Percentiles rank a stretch among this genome's conserved stretches.
These are phyloP conservation scores for Isaurus tuberculatus DNA, from an alignment of 92 coral and sea anemone genomes.

Conservation along the genomic window DNA sequence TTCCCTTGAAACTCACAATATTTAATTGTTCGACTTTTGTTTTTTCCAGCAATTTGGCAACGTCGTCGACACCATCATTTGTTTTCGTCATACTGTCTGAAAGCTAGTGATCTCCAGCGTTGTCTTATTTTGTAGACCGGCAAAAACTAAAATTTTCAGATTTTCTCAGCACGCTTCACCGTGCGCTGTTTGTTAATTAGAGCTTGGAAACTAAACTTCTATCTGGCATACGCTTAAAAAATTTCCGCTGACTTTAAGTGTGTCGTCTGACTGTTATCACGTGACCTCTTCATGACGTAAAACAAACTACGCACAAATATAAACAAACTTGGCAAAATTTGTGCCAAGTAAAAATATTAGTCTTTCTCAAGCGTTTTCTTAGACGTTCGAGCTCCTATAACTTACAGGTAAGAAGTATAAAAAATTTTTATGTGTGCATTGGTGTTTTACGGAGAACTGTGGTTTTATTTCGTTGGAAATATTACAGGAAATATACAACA, in stretches of 20 bases:
- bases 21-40: constrained; percentile 89
- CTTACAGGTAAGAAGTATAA: too few species aligned
- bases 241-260: constrained; percentile 13
- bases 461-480: too few species aligned
- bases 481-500: too few species aligned
- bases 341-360: background rate
- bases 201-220: background rate
- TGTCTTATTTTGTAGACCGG: background rate
- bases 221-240: constrained; percentile 12
- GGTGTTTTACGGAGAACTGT: too few species aligned
- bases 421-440: too few species aligned
- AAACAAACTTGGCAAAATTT: background rate
- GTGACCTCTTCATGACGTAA: constrained; percentile 7
- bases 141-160: background rate
- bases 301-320: background rate
- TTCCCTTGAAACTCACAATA: constrained; percentile 86
- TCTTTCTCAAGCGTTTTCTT: background rate
- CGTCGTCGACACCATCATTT: constrained; percentile 76
- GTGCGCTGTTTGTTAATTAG: background rate
- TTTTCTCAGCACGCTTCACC: constrained; percentile 28
- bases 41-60: constrained; percentile 79
- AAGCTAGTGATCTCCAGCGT: background rate
- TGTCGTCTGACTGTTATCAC: background rate
- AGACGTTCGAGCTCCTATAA: too few species aligned
- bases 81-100: constrained; percentile 51